Base-by-base conservation (phyloP, 1,140 invertebrate species). In the Leptoteleia sp. region DNA sequence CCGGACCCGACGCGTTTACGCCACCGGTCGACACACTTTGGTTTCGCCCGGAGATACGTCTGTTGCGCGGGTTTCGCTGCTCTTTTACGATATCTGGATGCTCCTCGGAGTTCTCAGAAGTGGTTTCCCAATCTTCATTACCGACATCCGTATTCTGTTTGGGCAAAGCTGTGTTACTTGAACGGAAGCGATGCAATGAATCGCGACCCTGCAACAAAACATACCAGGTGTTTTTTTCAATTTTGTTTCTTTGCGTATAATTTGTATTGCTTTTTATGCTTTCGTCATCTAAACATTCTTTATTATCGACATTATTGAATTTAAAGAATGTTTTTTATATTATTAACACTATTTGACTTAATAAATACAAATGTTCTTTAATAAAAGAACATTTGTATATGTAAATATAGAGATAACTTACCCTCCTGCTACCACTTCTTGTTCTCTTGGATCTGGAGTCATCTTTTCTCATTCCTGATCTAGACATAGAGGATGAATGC, bases 41-140 rank as follows among this genome's bases (percentile, higher is more conserved):
- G 37, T 59, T 70, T 1, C 86, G 82, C 12, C 54, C 45, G 1
- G 77, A 68, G 8, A 86, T 86, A n/a, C n/a, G n/a, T n/a, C n/a
- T n/a, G 13, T 85, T 89, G 5, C 84, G 83, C 8, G 48, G 71
- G 11, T 85, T 85, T n/a, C 87, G 86, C 6, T 82, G 71, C 1
- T 90, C 87, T 65, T 89, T 88, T 5, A 82, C 77, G 15, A 89
- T 88, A 13, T 91, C 89, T 1, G 83, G 75, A n/a, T 88, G 87
- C 4, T 89, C 88, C 13, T 93, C 93, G 80, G 92, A 93, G 82
- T 92, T 92, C 83, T 94, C 93, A 1, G 93, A 93, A 1, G 92
- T 92, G 0, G 93, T 93, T 78, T 93, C 93, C 92, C 92, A 93
- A 71, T 92, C 91, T 76, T 93, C 93, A 59, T 93, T 93, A 57